phyloP scores from a whole-genome alignment of 2,888 invertebrate species.

The Arge pagana region DNA sequence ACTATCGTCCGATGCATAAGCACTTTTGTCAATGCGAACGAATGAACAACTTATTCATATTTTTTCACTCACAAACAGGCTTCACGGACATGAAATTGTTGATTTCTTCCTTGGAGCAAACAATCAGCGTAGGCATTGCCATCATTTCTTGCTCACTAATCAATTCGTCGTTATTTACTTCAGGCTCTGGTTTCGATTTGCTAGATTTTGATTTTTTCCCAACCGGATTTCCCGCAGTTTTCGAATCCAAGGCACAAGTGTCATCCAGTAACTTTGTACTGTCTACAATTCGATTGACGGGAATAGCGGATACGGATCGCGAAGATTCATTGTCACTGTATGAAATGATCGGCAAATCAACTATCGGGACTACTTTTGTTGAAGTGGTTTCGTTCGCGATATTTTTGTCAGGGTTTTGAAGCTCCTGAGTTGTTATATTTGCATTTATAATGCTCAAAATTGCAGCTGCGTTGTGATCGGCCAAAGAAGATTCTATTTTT shows the following conservation, averaged over 20 bases:
- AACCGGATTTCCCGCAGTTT: conserved; percentile 10
- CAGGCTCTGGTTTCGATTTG: conserved; percentile 24
- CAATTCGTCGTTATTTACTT: conserved; percentile 9
- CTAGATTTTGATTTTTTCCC: conserved; percentile 23
- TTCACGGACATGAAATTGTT: conserved; percentile 23
- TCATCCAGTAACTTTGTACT: conserved; percentile 2
- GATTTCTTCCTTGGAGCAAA: conserved; percentile 45
- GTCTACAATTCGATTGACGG: conserved; percentile 11
- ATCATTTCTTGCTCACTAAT: conserved; percentile 36
- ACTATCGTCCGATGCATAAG: too few species aligned
- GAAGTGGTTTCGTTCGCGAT: not conserved
- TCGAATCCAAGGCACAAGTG: not conserved
- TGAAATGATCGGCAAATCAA: not conserved
- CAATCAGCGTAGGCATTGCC: conserved; percentile 45
- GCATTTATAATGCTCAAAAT: conserved; percentile 53
- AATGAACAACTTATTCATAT: not conserved
- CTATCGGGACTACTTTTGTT: not conserved
- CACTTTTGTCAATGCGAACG: too few species aligned
- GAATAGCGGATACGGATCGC: not conserved
- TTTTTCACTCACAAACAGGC: conserved; percentile 21
- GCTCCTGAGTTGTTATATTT: conserved; percentile 34
- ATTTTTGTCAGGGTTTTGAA: conserved; percentile 4
- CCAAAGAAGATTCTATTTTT: conserved; percentile 38
- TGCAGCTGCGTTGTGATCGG: conserved; percentile 54
- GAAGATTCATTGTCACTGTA: not conserved